These are phyloP conservation scores for Eublepharis macularius DNA, from an alignment of 2,113 vertebrate genomes.

Conservation along the genomic window DNA sequence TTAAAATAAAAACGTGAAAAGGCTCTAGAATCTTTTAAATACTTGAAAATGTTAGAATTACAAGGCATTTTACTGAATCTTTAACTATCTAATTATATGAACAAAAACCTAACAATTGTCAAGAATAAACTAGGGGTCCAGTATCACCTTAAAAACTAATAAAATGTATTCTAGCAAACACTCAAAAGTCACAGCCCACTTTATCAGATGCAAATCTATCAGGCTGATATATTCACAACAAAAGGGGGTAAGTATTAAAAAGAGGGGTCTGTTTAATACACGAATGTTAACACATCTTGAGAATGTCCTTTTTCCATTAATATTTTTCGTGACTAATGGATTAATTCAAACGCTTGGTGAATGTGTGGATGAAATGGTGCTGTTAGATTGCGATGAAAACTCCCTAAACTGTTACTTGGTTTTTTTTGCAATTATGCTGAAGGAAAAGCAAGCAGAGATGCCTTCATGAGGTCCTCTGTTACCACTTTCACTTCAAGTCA, in stretches of 20 bases:
- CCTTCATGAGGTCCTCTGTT: background rate
- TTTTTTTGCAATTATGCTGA: background rate
- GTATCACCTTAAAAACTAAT: background rate
- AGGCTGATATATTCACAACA: too few species aligned
- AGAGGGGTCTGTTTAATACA: too few species aligned
- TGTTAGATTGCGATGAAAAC: background rate
- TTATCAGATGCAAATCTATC: too few species aligned
- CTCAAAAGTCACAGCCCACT: too few species aligned
- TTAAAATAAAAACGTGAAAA: too few species aligned
- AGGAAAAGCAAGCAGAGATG: background rate
- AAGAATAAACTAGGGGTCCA: background rate
- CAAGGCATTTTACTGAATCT: background rate
- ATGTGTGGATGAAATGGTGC: background rate
- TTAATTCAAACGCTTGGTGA: slow-evolving; percentile 7
- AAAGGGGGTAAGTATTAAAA: too few species aligned
- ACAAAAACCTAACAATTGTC: background rate
- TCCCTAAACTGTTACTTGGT: background rate
- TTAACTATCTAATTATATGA: background rate
- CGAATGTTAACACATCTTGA: background rate
- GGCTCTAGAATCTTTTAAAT: background rate
- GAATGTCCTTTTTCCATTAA: background rate
- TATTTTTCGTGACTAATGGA: background rate
- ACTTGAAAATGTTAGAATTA: background rate
- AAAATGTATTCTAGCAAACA: background rate
- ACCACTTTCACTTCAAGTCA: background rate